A percentile compares a stretch with the other conserved stretches of the same genome.
phyloP scores from a whole-genome alignment of 1,140 invertebrate genomes.

The Dendrolimus punctatus region DNA sequence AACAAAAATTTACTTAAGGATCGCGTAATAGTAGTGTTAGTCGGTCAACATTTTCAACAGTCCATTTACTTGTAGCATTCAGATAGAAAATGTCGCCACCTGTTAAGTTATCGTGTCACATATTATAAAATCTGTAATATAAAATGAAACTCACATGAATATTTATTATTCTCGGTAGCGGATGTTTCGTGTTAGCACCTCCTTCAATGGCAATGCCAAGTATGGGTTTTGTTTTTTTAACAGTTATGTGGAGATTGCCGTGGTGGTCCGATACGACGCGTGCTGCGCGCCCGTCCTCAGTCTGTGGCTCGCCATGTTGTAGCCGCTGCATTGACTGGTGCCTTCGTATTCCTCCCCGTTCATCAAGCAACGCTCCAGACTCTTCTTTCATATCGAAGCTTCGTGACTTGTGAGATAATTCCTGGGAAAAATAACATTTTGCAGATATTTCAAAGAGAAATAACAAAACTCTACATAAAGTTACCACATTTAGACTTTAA shows the following conservation, averaged over 20 bases:
- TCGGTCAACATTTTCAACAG: too few species aligned
- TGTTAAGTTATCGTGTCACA: too few species aligned
- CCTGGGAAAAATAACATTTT: constrained; percentile 64
- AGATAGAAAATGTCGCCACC: too few species aligned
- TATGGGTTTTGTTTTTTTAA: constrained; percentile 93
- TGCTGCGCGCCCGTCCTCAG: constrained; percentile 76
- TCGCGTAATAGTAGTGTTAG: too few species aligned
- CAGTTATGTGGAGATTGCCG: constrained; percentile 87
- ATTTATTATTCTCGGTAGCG: constrained; percentile 94
- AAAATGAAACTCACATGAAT: constrained; percentile 84
- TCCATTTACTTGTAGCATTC: too few species aligned
- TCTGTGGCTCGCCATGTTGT: constrained; percentile 72
- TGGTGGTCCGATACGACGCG: constrained; percentile 86
- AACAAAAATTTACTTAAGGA: too few species aligned
- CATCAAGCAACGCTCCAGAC: constrained; percentile 80
- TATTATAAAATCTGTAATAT: too few species aligned
- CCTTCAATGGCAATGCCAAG: constrained; percentile 97
- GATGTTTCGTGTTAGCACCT: constrained; percentile 94
- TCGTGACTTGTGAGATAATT: constrained; percentile 86
- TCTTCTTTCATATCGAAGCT: constrained; percentile 91
- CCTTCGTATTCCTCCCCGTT: constrained; percentile 71
- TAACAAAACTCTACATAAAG: constrained; percentile 6
- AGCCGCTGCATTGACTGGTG: constrained; percentile 81
- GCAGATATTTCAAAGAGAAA: not conserved
- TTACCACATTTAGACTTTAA: constrained; percentile 8